Evolutionary conservation across 2,797 vertebrate species (phyloP).

Genomic region (Oophaga sylvatica): DNA sequence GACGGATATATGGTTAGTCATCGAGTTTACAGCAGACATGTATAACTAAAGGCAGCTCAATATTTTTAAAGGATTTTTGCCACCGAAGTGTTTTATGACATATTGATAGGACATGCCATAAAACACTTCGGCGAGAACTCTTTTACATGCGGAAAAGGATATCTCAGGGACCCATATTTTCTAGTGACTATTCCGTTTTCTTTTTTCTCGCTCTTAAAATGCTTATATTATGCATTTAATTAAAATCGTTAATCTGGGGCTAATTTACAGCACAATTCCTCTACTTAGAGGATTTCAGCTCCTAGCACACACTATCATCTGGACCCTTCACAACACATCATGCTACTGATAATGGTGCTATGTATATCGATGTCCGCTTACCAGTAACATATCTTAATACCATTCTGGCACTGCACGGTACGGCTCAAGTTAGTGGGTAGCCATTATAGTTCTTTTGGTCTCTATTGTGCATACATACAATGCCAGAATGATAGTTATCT

Average conservation of each 20-base stretch:
- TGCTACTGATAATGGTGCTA: background rate
- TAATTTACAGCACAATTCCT: background rate
- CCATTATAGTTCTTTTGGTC: background rate
- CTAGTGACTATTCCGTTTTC: background rate
- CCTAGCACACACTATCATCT: background rate
- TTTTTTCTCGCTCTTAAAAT: background rate
- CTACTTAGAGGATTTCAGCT: background rate
- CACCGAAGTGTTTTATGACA: background rate
- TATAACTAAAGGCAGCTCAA: background rate
- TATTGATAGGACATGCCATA: background rate
- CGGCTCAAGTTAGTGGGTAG: background rate
- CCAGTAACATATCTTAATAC: background rate
- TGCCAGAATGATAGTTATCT: background rate
- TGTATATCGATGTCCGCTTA: background rate
- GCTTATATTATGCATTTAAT: background rate
- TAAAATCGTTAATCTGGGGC: background rate
- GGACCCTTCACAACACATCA: background rate
- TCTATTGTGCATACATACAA: slow-evolving; percentile 5
- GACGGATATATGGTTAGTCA: background rate
- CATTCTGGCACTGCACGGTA: background rate
- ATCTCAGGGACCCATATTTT: background rate
- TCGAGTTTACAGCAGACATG: background rate
- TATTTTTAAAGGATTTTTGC: background rate
- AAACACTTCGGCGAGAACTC: background rate
- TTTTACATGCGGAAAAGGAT: background rate